Base-by-base conservation (phyloP, 64 coral and sea anemone species). In the Porites australiensis region DNA sequence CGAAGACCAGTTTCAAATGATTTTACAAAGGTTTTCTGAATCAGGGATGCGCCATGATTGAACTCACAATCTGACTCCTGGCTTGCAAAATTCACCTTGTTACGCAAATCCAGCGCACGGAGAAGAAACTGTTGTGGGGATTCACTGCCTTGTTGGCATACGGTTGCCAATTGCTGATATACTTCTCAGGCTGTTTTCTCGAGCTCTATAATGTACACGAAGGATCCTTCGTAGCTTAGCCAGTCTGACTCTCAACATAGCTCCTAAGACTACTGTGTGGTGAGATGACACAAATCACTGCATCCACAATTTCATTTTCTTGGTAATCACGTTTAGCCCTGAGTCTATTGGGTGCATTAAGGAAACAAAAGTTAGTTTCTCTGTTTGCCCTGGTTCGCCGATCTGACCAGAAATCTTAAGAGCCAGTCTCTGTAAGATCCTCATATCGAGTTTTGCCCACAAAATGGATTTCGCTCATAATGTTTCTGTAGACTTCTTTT, bases 1-100 rank as follows among this genome's bases (percentile, higher is more conserved):
- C 67, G 0, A 53, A 75, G 48, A 4, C 85, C 78, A 19, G 65
- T 91, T 22, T 91, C 66, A 9, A 83, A 81, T 16, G 27, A 81
- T 72, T 94, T 88, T 16, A 88, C 27, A 58, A 94, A 88, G 6
- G 74, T 88, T 72, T 80, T 88, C 49, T 94, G 86, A 55, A 94
- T 88, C 43, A 94, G 68, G 27, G 79, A 76, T 6, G 44, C 37
- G 43, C 67, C 92, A 73, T 93, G 82, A 50, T 74, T 72, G 14
- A 88, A 71, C 14, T 74, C 92, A 49, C 72, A 77, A 52, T 74
- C 75, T 6, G 82, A 58, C 14, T 93, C 82, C 45, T 87, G 45
- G 50, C 70, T 86, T 18, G 80, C 72, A 18, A 92, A 92, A 9
- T 55, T 44, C 19, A 93, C 91, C 69, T 93, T 87, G 55, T 93